Evolutionary conservation across 2,113 vertebrate species (phyloP), one percentile per base, ranked within the genome.

Genomic region (Thinocorus orbignyianus): DNA sequence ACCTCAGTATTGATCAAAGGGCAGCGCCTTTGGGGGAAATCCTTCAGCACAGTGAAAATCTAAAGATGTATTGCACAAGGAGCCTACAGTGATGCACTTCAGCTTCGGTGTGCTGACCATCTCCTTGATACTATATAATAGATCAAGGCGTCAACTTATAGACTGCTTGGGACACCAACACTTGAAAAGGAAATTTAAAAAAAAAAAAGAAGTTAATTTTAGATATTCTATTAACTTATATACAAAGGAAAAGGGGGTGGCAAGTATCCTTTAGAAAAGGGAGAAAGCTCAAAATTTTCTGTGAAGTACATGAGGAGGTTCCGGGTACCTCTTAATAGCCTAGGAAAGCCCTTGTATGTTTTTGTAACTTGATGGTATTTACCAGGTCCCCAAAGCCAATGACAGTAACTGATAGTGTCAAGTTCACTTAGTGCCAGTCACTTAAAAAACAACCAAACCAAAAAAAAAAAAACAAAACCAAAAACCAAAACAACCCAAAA

Each of bases 351-450:
- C 98, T 98, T 98, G 85, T 84, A 52, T 91, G 31, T 94, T 92
- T 91, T 78, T 87, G 95, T 90, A 95, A 96, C 90, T 80, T 28
- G 77, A 95, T 62, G 90, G 85, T 77, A 79, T 97, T 91, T 90
- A 91, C 61, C 68, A 95, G 93, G 92, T 95, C 90, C 89, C 93
- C 97, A 96, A 96, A 94, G 96, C 93, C 95, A 96, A 96, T 80
- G 93, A 96, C 88, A 97, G 95, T 94, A 97, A 97, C 86, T 6
- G 25, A 96, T 95, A 96, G 96, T 93, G 92, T 97, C 95, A 97
- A 94, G 92, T 97, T 97, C 97, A 96, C 93, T 97, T 97, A 97
- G 96, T 97, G 97, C 97, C 97, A 96, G 96, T 97, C 95, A 95
- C 86, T 97, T 94, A 77, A 88, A 92, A 77, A 88, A 92, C 55